Base-by-base conservation (phyloP, 2,888 invertebrate species). In the Amblyteles armatorius region DNA sequence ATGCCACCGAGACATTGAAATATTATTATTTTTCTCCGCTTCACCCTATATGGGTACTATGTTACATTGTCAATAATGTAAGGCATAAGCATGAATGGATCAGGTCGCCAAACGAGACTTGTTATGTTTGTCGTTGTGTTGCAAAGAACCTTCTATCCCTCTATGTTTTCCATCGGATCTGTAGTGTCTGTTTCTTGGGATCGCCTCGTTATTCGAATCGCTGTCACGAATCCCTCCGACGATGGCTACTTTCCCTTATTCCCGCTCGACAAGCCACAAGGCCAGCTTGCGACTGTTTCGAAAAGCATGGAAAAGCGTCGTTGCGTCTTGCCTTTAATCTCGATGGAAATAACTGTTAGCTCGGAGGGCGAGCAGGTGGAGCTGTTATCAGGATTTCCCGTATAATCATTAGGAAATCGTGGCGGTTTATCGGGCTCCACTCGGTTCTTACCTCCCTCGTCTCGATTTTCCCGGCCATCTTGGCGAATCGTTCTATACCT, bases 311-410 rank as follows among this genome's bases (percentile, higher is more conserved):
- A 29, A 4, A 26, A 60, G 6, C 40, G 57, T 73, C 40, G 57
- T 26, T 67, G 55, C 52, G 29, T 74, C 57, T 82, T 74, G 68
- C 3, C 68, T 76, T 82, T 78, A 79, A 85, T 85, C 82, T 76
- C 55, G 79, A 82, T 82, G 48, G 48, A 29, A 82, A 76, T 79
- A 79, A 79, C 57, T 71, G 79, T 85, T 82, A 76, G 69, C 36
- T 33, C 26, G 48, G 16, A 44, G 26, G 33, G 11, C 22, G 44
- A 40, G 65, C 22, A n/a, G 69, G 60, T 50, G 60, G 52, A 76
- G 65, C 79, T 60, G 82, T 67, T 74, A 82, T 85, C 71, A 44
- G 36, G 73, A 79, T 85, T 82, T 57, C 44, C 57, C 79, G 71
- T 79, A 82, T 67, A 82, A 79, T 79, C 79, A 79, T 79, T 77